Evolutionary conservation across 2,113 vertebrate species (phyloP), one percentile per base, ranked within the genome.

Genomic region (Dromaius novaehollandiae): DNA sequence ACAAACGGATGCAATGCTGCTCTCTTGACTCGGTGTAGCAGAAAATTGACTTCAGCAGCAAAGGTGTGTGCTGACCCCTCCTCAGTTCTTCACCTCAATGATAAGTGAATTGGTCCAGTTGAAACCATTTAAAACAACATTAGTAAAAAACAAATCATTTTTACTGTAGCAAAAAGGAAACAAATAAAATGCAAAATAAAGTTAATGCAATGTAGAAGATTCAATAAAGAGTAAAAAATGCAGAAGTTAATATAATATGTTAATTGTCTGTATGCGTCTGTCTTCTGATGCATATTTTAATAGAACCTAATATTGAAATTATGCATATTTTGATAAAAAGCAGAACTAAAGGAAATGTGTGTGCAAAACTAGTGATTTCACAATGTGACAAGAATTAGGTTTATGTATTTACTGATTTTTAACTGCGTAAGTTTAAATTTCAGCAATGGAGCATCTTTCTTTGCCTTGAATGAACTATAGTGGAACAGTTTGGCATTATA

Each of bases 31-130:
- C 95, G 95, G 44, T 89, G 86, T 97, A 96, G 95, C 96, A 97
- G 94, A 97, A 96, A 97, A 96, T 95, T 95, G 80, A 90, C 96
- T 96, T 94, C 81, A 87, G 44, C 86, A 91, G 61, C 86, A 92
- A 91, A 95, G 86, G 94, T 96, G 84, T 2, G 1, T 93, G 56
- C 61, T 97, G 96, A 94, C 94, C 96, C 90, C 70, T 92, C 53
- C 48, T 94, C 61, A 63, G 60, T 92, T 92, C 68, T 92, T 95
- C 69, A 93, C 83, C 70, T 44, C 78, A 65, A 28, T 76, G 77
- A 82, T 61, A 82, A 90, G 81, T 93, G 89, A 89, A 87, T 73
- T 82, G 70, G 84, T 95, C 81, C 83, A 90, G 30, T 63, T 90
- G 58, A 89, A 94, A 82, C 32, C 30, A 53, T 90, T 95, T 92